Conservation (phyloP, 2,888 invertebrate species). For the Drosophila aldrichi region DNA sequence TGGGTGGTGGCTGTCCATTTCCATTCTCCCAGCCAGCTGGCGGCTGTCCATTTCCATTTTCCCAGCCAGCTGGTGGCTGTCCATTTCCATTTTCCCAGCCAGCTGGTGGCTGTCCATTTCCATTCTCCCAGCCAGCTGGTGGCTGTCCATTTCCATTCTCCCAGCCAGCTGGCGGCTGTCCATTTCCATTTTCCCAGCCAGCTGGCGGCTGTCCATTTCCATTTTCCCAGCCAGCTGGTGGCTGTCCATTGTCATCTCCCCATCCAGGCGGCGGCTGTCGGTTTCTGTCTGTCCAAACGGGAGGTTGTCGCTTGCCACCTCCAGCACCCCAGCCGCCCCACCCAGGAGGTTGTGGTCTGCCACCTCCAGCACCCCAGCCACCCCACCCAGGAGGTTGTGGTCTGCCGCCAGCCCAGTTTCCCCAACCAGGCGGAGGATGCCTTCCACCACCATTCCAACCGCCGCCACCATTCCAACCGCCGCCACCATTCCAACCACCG, state of each 20-base stretch:
- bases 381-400: constrained; percentile 43
- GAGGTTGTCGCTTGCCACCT: constrained; percentile 14
- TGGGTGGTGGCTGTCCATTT: neutral
- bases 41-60: neutral
- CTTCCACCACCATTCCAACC: neutral
- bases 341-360: constrained; percentile 23
- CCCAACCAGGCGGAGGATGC: constrained; percentile 33
- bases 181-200: neutral
- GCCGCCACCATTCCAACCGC: neutral
- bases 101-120: constrained; percentile 1
- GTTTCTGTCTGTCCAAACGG: constrained; percentile 35
- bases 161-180: neutral
- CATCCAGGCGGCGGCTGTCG: constrained; percentile 4
- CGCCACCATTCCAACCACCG: constrained; percentile 22
- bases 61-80: constrained; percentile 5
- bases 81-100: constrained; percentile 16
- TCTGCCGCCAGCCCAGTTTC: constrained; percentile 19
- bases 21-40: constrained; percentile 12
- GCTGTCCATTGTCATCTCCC: neutral
- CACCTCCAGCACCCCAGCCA: constrained; percentile 28
- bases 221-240: constrained; percentile 15
- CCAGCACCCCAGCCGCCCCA: constrained; percentile 30
- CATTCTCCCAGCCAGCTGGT: constrained; percentile 33
- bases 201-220: neutral
- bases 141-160: neutral